phyloP scores from a whole-genome alignment of 2,888 invertebrate genomes.

The Mythimna vitellina region DNA sequence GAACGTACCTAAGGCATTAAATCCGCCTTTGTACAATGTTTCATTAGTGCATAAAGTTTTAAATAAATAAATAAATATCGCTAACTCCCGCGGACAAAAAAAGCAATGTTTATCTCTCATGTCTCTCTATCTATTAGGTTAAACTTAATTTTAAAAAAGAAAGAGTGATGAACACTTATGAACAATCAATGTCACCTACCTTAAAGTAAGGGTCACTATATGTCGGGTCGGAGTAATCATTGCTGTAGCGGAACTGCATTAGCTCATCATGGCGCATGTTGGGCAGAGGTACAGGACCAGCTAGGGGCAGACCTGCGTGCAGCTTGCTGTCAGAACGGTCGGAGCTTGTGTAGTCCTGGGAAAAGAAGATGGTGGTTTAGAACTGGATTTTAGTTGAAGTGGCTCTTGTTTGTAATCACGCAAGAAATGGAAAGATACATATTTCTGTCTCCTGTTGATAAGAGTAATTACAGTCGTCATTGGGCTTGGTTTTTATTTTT shows the following conservation, averaged over 20 bases:
- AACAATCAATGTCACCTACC: constrained; percentile 71
- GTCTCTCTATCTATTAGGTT: too few relatives aligned
- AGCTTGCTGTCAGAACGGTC: constrained; percentile 86
- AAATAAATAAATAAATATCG: too few relatives aligned
- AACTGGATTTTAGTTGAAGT: not conserved
- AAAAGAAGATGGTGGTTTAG: not conserved
- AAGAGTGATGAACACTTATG: not conserved
- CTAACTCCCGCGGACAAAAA: too few relatives aligned
- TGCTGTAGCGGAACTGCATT: constrained; percentile 91
- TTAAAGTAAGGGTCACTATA: constrained; percentile 91
- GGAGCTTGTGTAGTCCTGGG: constrained; percentile 89
- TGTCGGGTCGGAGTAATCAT: constrained; percentile 94
- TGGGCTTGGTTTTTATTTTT: too few relatives aligned
- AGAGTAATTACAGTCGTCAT: too few relatives aligned
- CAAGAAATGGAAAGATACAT: too few relatives aligned
- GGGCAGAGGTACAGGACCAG: constrained; percentile 94
- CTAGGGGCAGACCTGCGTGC: constrained; percentile 92
- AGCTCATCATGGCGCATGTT: constrained; percentile 91
- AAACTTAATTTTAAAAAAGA: not conserved
- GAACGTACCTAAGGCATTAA: too few relatives aligned
- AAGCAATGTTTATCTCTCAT: too few relatives aligned
- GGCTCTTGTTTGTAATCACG: not conserved
- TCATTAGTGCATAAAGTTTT: too few relatives aligned
- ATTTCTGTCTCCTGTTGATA: too few relatives aligned
- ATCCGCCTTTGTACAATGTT: too few relatives aligned